phyloP scores from a whole-genome alignment of 2,797 vertebrate species.

The Silurus aristotelis region DNA sequence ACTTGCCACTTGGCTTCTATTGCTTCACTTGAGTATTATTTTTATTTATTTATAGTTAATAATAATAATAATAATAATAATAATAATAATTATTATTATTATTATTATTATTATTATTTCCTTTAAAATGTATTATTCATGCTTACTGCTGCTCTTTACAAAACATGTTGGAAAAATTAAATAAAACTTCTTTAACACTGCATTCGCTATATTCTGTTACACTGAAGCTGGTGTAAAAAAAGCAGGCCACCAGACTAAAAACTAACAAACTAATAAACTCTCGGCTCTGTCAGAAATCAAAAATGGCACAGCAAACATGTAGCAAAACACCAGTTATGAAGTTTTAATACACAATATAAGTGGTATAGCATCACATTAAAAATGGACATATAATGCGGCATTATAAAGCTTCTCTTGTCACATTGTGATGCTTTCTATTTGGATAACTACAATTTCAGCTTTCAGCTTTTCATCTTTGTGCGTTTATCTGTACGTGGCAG shows the following conservation, averaged over 20 bases:
- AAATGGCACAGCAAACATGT: not conserved
- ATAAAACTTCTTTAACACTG: not conserved
- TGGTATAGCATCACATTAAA: not conserved
- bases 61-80: no score
- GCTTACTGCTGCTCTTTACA: not conserved
- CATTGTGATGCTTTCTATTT: slow-evolving; percentile 46
- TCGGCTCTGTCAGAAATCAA: not conserved
- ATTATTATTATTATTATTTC: not conserved
- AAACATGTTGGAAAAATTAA: not conserved
- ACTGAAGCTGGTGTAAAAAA: not conserved
- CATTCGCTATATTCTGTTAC: not conserved
- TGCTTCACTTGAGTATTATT: not conserved
- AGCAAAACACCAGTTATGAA: not conserved
- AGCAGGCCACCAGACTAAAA: not conserved
- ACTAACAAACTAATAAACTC: not conserved
- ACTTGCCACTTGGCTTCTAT: not conserved
- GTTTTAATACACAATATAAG: not conserved
- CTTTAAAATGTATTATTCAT: not conserved
- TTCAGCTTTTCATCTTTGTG: not conserved
- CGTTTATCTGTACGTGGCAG: not conserved
- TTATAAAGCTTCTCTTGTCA: slow-evolving; percentile 52
- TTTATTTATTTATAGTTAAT: no score
- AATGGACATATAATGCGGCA: slow-evolving; percentile 11
- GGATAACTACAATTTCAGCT: slow-evolving; percentile 67
- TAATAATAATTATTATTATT: no score